A percentile compares a stretch with the other conserved stretches of the same genome.
Conservation (phyloP, 1,140 invertebrate genomes). For the Lepidotrigona ventralis region DNA sequence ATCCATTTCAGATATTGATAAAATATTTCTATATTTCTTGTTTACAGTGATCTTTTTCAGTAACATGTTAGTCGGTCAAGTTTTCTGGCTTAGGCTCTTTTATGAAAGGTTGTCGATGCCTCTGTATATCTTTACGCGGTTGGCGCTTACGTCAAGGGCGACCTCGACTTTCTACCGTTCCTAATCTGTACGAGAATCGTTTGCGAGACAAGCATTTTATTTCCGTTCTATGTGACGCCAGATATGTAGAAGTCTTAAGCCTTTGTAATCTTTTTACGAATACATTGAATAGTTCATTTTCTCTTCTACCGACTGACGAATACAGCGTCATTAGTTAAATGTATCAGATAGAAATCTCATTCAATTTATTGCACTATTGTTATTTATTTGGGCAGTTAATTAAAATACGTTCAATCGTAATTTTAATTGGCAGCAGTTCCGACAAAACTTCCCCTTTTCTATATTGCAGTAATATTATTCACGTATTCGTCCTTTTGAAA, state of each 20-base stretch:
- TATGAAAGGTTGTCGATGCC: constrained; percentile 40
- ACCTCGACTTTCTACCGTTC: constrained; percentile 68
- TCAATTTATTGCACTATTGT: not conserved
- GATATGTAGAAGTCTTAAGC: not conserved
- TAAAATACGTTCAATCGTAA: not conserved
- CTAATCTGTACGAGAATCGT: constrained; percentile 61
- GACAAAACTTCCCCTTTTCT: not conserved
- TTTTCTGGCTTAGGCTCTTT: constrained; percentile 37
- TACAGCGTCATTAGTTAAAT: not conserved
- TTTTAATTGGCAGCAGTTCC: not conserved
- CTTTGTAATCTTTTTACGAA: constrained; percentile 10
- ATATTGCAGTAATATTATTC: not conserved
- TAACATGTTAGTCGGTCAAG: constrained; percentile 5
- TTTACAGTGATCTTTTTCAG: not conserved
- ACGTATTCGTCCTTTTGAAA: not conserved
- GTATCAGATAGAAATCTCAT: not conserved
- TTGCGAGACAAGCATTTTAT: constrained; percentile 52
- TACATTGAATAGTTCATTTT: not conserved
- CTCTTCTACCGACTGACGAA: not conserved
- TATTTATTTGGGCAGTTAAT: not conserved
- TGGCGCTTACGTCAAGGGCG: constrained; percentile 66
- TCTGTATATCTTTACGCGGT: constrained; percentile 52
- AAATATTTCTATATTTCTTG: no score
- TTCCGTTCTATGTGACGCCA: constrained; percentile 15
- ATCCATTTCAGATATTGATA: not conserved